Conservation (phyloP, 1,140 invertebrate species). For the Drosophila varians region DNA sequence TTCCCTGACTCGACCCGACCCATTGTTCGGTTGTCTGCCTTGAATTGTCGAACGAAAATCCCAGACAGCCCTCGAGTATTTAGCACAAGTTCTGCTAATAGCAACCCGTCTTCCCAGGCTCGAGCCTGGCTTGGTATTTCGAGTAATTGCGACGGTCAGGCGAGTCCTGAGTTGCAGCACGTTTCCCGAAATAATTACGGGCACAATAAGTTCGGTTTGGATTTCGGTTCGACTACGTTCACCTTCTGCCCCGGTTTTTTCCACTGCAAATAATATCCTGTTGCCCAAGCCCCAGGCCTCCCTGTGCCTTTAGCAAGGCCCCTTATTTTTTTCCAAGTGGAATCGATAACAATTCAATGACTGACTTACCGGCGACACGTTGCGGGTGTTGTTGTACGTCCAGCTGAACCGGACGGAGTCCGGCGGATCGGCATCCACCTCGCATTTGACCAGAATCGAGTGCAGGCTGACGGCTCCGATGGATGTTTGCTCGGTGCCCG, state of each 20-base stretch:
- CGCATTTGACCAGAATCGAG: slow-evolving; percentile 88
- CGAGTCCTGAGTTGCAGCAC: slow-evolving; percentile 29
- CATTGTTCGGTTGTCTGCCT: slow-evolving; percentile 41
- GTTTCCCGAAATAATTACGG: slow-evolving; percentile 52
- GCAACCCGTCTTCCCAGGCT: slow-evolving; percentile 44
- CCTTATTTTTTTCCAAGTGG: not conserved
- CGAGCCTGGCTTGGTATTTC: slow-evolving; percentile 20
- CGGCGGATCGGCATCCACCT: slow-evolving; percentile 92
- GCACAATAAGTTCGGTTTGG: slow-evolving; percentile 35
- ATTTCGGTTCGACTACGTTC: slow-evolving; percentile 3
- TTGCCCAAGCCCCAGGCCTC: no score
- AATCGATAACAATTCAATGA: not conserved
- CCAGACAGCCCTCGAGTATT: slow-evolving; percentile 62
- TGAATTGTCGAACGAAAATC: slow-evolving; percentile 49
- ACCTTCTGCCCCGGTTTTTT: slow-evolving; percentile 2
- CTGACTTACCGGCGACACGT: slow-evolving; percentile 87
- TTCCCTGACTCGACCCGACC: slow-evolving; percentile 24
- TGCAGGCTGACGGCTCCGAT: slow-evolving; percentile 87
- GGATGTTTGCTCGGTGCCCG: slow-evolving; percentile 85
- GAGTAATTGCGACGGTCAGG: slow-evolving; percentile 37
- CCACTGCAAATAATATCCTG: not conserved
- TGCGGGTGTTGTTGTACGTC: slow-evolving; percentile 91
- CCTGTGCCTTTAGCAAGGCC: not conserved
- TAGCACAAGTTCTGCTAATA: slow-evolving; percentile 73
- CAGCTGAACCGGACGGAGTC: slow-evolving; percentile 91